phyloP scores from a whole-genome alignment of 2,888 invertebrate species.

The Melangyna quadrimaculata region DNA sequence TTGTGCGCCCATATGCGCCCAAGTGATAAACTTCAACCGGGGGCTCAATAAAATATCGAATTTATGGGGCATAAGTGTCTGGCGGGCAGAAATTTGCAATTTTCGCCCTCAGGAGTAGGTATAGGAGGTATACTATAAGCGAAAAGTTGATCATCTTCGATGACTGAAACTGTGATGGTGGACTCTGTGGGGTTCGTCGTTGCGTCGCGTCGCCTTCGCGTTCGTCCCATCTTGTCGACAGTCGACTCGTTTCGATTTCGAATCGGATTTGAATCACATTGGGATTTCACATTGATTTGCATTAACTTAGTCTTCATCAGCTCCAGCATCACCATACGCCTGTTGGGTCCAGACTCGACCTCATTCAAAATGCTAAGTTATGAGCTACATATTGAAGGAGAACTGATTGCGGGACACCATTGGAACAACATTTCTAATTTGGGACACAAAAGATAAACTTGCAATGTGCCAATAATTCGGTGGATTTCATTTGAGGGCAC shows the following conservation, averaged over 20 bases:
- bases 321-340: not conserved
- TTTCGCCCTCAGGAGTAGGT: conserved; percentile 67
- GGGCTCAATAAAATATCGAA: conserved; percentile 74
- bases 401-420: conserved; percentile 71
- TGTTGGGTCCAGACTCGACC: conserved; percentile 44
- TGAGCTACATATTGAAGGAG: conserved; percentile 66
- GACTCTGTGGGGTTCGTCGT: conserved; percentile 20
- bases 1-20: conserved; percentile 67
- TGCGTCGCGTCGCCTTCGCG: not conserved
- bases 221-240: conserved; percentile 3
- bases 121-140: conserved; percentile 21
- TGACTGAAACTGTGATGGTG: conserved; percentile 4
- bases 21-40: conserved; percentile 74
- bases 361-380: conserved; percentile 72
- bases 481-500: conserved; percentile 67
- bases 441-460: conserved; percentile 72
- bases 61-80: conserved; percentile 74
- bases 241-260: conserved; percentile 44
- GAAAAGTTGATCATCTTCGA: conserved; percentile 64
- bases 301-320: conserved; percentile 1
- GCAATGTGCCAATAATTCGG: conserved; percentile 72
- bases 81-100: conserved; percentile 74
- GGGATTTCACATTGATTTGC: conserved; percentile 53
- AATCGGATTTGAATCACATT: conserved; percentile 67
- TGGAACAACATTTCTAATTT: conserved; percentile 70